A percentile compares a stretch with the other conserved stretches of the same genome.
Evolutionary conservation across 2,888 invertebrate genomes (phyloP).

Genomic region (Papilio gigon): DNA sequence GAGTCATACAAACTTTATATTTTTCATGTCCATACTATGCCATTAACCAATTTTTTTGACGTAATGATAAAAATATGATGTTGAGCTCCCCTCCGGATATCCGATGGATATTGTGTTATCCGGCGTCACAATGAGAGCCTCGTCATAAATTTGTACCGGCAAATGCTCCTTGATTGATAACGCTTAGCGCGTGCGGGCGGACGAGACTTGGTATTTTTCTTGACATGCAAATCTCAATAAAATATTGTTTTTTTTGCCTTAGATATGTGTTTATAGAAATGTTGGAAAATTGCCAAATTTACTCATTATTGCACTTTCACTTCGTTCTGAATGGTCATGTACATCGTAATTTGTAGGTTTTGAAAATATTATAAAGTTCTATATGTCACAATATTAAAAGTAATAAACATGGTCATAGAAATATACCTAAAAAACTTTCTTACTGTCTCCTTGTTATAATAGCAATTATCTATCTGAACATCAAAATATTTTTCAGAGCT

Average conservation of each 20-base stretch:
- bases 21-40: conserved; percentile 54
- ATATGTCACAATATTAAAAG: not conserved
- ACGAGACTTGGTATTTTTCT: conserved; percentile 34
- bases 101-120: conserved; percentile 80
- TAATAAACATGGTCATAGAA: not conserved
- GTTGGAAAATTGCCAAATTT: not conserved
- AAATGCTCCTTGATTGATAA: conserved; percentile 79
- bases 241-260: conserved; percentile 13
- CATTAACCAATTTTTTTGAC: conserved; percentile 64
- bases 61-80: conserved; percentile 82
- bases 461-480: conserved; percentile 31
- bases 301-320: not conserved
- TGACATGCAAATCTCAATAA: conserved; percentile 16
- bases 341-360: no score
- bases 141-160: conserved; percentile 78
- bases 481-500: conserved; percentile 42
- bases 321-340: no score
- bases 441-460: not conserved
- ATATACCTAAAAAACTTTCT: not conserved
- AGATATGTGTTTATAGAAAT: no score
- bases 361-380: not conserved
- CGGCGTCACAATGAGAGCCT: conserved; percentile 75
- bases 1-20: no score
- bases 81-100: conserved; percentile 79
- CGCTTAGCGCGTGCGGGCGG: conserved; percentile 48